Conservation (phyloP, 2,888 invertebrate species). For the Epistrophella euchroma region DNA sequence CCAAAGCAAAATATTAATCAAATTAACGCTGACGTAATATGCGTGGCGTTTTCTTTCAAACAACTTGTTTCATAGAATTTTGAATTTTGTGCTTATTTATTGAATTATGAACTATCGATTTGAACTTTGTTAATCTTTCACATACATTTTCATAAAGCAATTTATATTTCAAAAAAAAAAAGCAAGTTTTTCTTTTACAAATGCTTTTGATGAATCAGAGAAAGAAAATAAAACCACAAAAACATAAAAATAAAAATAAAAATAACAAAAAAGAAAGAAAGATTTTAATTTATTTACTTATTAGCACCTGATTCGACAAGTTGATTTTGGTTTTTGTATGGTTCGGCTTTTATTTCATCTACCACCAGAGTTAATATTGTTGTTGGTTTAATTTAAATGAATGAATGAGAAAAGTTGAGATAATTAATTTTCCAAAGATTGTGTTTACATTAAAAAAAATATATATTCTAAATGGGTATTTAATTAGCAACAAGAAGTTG, state of each 20-base stretch:
- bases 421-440: constrained; percentile 40
- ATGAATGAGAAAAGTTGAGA: constrained; percentile 40
- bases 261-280: constrained; percentile 5
- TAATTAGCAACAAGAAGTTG: constrained; percentile 71
- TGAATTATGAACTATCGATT: background rate
- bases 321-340: constrained; percentile 20
- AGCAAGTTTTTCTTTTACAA: no score
- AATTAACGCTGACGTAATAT: constrained; percentile 70
- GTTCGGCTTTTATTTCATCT: constrained; percentile 23
- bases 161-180: no score
- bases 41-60: constrained; percentile 52
- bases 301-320: constrained; percentile 64
- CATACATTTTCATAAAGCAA: no score
- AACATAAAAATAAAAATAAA: constrained; percentile 1
- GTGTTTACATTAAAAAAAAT: constrained; percentile 62
- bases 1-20: constrained; percentile 67
- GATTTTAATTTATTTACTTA: constrained; percentile 60
- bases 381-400: constrained; percentile 45
- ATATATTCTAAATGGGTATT: constrained; percentile 63
- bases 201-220: constrained; percentile 67
- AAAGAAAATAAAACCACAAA: constrained; percentile 28
- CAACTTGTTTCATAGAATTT: background rate
- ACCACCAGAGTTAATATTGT: background rate
- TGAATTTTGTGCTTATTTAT: background rate
- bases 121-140: background rate